These are phyloP conservation scores for Origma solitaria DNA, from an alignment of 2,113 vertebrate species.

Conservation along the genomic window DNA sequence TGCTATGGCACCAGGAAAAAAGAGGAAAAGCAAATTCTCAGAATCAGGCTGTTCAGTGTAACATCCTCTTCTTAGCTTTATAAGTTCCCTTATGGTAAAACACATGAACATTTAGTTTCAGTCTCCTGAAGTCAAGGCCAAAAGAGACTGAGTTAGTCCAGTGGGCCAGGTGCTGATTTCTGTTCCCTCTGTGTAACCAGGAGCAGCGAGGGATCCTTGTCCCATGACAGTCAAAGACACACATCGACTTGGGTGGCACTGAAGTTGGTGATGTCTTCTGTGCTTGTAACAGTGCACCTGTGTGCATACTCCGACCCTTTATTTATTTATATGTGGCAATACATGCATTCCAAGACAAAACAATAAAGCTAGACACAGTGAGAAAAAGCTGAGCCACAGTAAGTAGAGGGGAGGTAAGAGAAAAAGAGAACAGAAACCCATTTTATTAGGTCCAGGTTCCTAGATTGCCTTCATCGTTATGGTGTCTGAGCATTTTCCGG, in stretches of 20 bases:
- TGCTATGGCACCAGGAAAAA: background rate
- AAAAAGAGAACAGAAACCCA: constrained; percentile 44
- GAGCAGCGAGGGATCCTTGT: background rate
- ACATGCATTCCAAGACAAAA: background rate
- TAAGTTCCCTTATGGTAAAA: background rate
- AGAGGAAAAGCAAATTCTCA: background rate
- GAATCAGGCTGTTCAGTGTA: background rate
- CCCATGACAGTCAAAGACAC: background rate
- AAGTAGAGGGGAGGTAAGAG: background rate
- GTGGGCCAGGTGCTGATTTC: background rate
- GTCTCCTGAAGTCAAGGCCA: background rate
- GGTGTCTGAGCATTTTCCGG: constrained; percentile 36
- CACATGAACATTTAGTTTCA: background rate
- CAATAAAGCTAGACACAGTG: background rate
- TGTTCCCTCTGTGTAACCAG: background rate
- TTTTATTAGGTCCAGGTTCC: background rate
- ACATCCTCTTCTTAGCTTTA: background rate
- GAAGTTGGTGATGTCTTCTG: background rate
- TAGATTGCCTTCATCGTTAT: background rate
- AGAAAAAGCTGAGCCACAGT: background rate
- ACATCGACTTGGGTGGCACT: accelerated
- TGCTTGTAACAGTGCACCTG: background rate
- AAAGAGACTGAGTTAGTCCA: background rate
- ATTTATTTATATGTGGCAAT: background rate
- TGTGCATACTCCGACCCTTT: background rate